A percentile compares a stretch with the other conserved stretches of the same genome.
Conservation (phyloP, 2,113 vertebrate species). For the Halichoeres trimaculatus region DNA sequence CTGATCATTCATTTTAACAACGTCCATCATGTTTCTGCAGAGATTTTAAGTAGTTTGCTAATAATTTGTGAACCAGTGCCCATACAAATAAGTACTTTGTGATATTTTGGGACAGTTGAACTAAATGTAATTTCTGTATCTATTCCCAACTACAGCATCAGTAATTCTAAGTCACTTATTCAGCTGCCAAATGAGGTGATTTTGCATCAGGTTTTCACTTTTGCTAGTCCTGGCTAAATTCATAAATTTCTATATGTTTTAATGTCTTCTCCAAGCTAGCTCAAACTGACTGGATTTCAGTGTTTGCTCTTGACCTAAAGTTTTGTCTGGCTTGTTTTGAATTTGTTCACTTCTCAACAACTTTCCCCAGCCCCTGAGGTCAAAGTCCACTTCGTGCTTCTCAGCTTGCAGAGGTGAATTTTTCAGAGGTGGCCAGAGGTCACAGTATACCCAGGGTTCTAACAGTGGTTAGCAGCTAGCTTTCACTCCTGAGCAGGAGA, state of each 20-base stretch:
- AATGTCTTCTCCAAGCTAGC: neutral
- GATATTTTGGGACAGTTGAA: too few species aligned
- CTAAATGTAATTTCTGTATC: too few species aligned
- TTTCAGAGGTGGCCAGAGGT: constrained; percentile 51
- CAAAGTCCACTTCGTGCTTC: constrained; percentile 50
- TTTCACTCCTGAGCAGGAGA: constrained; percentile 54
- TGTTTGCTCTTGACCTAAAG: constrained; percentile 9
- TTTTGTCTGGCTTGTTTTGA: constrained; percentile 38
- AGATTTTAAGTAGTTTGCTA: too few species aligned
- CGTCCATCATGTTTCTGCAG: too few species aligned
- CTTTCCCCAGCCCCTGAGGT: constrained; percentile 44
- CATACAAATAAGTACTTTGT: too few species aligned
- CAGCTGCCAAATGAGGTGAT: too few species aligned
- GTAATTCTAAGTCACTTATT: neutral
- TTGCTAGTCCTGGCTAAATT: neutral
- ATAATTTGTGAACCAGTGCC: too few species aligned
- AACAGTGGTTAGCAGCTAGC: constrained; percentile 47
- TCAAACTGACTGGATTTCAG: constrained; percentile 19
- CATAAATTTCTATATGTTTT: neutral
- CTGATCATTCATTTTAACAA: too few species aligned
- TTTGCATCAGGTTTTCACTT: neutral
- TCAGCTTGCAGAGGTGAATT: constrained; percentile 54
- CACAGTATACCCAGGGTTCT: constrained; percentile 51
- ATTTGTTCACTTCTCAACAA: constrained; percentile 45
- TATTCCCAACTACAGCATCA: too few species aligned